These are phyloP conservation scores for Thalassaphorura encarpata DNA, from an alignment of 1,140 invertebrate genomes.

Conservation along the genomic window DNA sequence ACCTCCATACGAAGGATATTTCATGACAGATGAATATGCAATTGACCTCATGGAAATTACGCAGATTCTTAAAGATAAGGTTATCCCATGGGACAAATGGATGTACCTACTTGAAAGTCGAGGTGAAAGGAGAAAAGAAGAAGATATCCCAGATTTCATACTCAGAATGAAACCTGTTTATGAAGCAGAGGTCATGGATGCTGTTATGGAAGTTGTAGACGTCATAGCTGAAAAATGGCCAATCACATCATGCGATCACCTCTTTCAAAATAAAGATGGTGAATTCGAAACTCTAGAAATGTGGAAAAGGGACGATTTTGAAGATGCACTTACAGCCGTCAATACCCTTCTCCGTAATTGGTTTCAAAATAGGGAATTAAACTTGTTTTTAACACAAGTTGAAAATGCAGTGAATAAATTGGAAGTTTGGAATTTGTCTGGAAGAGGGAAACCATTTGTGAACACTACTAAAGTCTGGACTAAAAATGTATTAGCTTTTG, in stretches of 20 bases:
- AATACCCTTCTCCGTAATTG: constrained; percentile 7
- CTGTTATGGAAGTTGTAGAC: not conserved
- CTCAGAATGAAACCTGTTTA: not conserved
- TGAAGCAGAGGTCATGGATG: not conserved
- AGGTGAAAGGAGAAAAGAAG: not conserved
- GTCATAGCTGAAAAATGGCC: constrained; percentile 3
- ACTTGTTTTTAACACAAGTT: not conserved
- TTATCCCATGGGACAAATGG: not conserved
- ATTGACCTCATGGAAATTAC: not conserved
- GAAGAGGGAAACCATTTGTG: too few relatives aligned
- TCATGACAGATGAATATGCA: not conserved
- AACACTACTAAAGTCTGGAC: not conserved
- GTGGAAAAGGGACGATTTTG: too few relatives aligned
- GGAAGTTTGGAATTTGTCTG: too few relatives aligned
- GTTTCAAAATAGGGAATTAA: constrained; percentile 2
- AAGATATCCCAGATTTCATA: constrained; percentile 4
- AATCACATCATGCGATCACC: not conserved
- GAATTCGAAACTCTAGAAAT: constrained; percentile 1
- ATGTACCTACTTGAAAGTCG: constrained; percentile 4
- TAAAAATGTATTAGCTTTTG: not conserved
- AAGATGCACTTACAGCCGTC: not conserved
- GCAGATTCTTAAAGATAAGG: not conserved
- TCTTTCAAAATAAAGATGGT: not conserved
- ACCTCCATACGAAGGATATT: constrained; percentile 4
- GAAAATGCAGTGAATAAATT: not conserved